These are phyloP conservation scores for Lagothrix lagotricha DNA, from an alignment of 2,797 vertebrate genomes.

Conservation along the genomic window DNA sequence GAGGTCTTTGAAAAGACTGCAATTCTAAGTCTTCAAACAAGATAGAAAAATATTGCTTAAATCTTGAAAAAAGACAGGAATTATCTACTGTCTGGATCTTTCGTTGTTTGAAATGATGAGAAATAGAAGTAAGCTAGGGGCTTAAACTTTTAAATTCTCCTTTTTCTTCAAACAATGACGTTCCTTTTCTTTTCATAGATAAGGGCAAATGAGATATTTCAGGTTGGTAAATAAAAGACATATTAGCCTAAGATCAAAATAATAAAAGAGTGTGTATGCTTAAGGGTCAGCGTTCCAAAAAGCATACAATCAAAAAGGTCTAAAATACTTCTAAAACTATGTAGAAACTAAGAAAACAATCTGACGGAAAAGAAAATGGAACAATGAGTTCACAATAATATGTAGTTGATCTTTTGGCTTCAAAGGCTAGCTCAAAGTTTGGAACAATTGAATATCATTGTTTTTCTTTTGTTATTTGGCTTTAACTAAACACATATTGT, in stretches of 20 bases:
- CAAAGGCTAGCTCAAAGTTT: neutral
- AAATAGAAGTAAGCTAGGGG: neutral
- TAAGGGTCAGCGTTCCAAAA: neutral
- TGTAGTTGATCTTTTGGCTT: neutral
- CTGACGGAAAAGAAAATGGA: neutral
- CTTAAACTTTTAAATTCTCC: neutral
- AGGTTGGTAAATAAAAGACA: neutral
- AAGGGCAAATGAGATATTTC: neutral
- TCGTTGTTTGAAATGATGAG: neutral
- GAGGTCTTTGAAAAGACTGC: neutral
- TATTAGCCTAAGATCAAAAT: neutral
- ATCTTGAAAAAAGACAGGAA: neutral
- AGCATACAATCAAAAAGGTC: neutral
- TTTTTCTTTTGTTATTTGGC: slow-evolving; percentile 52
- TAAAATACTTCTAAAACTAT: neutral
- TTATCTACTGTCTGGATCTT: neutral
- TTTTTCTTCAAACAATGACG: neutral
- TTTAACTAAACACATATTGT: slow-evolving; percentile 54
- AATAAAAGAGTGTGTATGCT: neutral
- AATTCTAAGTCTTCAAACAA: neutral
- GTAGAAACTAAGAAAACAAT: neutral
- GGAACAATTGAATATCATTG: slow-evolving; percentile 50
- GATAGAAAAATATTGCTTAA: neutral
- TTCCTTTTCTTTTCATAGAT: neutral
- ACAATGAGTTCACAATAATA: neutral